Base-by-base conservation (phyloP, 2,797 vertebrate genomes). In the Paramormyrops hopkinsi region DNA sequence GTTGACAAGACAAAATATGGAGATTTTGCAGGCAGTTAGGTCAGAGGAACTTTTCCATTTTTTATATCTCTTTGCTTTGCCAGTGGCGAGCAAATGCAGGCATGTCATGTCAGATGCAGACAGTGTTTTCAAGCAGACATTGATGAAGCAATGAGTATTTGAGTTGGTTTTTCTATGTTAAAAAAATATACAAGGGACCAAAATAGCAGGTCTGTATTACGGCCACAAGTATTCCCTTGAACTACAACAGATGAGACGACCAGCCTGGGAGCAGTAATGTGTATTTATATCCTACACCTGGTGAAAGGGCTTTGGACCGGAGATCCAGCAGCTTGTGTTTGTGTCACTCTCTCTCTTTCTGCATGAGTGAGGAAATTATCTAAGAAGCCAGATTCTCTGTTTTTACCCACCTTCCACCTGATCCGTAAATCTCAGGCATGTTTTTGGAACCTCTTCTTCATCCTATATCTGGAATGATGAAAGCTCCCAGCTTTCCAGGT, bases 221-320 rank as follows among this genome's bases (percentile, higher is more conserved):
- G 29, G 62, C 89, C 48, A 73, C 29, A 17, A 73, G 53, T 25
- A 11, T 11, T 87, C 59, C 29, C 41, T 87, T 53, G 53, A 84
- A 85, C 79, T 89, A 56, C n/a, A 69, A 37, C 46, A 86, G 90
- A 87, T 65, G 19, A 89, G 25, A 44, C 89, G 76, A 88, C 87
- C 59, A 59, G 88, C 65, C 90, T 25, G 62, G 83, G 88, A 88
- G 88, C 86, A 90, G 83, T 82, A 88, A 87, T 59, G 69, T 89
- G 85, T 91, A 91, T 92, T 91, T 92, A 90, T 91, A 91, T 89
- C 89, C 25, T 69, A 54, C 91, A 91, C 86, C 91, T 92, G 90
- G 89, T 89, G 89, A 73, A 50, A 12, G 44, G 76, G 73, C 62
- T 88, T 88, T 54, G 8, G 46, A 54, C 48, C 9, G 17, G 50